Percentiles rank a stretch among this genome's conserved stretches.
phyloP scores from a whole-genome alignment of 2,888 invertebrate genomes.

The Archips xylosteana region DNA sequence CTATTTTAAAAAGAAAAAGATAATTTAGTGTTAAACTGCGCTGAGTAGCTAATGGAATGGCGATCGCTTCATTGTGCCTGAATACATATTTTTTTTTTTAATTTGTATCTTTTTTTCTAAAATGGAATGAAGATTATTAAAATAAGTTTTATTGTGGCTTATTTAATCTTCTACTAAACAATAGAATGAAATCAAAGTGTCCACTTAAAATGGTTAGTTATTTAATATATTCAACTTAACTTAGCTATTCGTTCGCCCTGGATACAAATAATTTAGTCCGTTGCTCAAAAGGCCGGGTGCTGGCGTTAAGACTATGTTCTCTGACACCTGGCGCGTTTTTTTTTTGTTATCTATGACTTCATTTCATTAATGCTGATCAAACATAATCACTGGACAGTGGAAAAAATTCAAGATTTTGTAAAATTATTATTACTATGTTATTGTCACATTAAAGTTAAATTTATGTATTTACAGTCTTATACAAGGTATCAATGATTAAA shows the following conservation, averaged over 20 bases:
- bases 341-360: slow-evolving; percentile 35
- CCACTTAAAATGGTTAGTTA: not conserved
- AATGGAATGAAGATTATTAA: not conserved
- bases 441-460: too few species aligned
- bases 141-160: not conserved
- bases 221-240: not conserved
- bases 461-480: too few species aligned
- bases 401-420: not conserved
- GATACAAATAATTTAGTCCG: slow-evolving; percentile 25
- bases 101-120: too few species aligned
- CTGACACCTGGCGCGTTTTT: slow-evolving; percentile 42
- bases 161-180: not conserved
- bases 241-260: slow-evolving; percentile 8
- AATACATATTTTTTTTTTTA: not conserved
- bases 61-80: not conserved
- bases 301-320: slow-evolving; percentile 33
- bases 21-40: not conserved
- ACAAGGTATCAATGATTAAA: too few species aligned
- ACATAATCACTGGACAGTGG: slow-evolving; percentile 2
- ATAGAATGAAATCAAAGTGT: not conserved
- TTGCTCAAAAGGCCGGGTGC: slow-evolving; percentile 36
- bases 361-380: slow-evolving; percentile 20
- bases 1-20: not conserved
- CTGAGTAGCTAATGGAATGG: not conserved
- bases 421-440: not conserved